A percentile compares a stretch with the other conserved stretches of the same genome.
These are phyloP conservation scores for Rhagophthalmus giganteus DNA, from an alignment of 2,888 invertebrate species.

Conservation along the genomic window DNA sequence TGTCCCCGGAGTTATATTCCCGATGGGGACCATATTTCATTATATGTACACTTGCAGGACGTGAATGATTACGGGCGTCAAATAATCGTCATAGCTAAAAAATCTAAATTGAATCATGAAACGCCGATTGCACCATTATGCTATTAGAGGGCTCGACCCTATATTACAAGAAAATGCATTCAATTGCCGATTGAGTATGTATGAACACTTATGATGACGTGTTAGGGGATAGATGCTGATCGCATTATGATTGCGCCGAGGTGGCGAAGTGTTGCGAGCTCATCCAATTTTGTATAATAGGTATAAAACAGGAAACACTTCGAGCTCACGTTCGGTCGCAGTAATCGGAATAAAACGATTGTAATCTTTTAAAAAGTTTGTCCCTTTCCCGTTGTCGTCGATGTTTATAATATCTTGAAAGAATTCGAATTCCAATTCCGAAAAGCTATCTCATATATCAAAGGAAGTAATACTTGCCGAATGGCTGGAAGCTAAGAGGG, in stretches of 20 bases:
- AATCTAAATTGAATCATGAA: slow-evolving; percentile 73
- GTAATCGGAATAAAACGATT: background rate
- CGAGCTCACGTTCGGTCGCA: too few species aligned
- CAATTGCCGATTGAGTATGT: slow-evolving; percentile 55
- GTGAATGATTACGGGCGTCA: slow-evolving; percentile 50
- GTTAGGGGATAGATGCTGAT: slow-evolving; percentile 44
- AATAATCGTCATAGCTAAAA: slow-evolving; percentile 58
- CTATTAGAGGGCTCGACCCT: slow-evolving; percentile 64
- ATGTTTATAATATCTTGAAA: slow-evolving; percentile 44
- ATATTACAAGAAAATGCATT: slow-evolving; percentile 51
- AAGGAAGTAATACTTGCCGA: slow-evolving; percentile 56
- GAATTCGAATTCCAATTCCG: slow-evolving; percentile 48
- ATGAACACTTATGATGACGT: slow-evolving; percentile 54
- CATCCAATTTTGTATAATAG: too few species aligned
- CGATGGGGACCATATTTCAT: slow-evolving; percentile 54
- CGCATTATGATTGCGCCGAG: slow-evolving; percentile 44
- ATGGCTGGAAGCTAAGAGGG: slow-evolving; percentile 45
- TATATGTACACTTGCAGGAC: slow-evolving; percentile 44
- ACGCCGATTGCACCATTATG: slow-evolving; percentile 72
- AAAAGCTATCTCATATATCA: slow-evolving; percentile 54
- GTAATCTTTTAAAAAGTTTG: slow-evolving; percentile 25
- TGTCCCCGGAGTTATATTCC: slow-evolving; percentile 43
- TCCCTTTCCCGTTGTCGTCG: slow-evolving; percentile 16
- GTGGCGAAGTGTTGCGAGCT: slow-evolving; percentile 30
- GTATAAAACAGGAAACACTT: too few species aligned